Evolutionary conservation across 2,113 vertebrate genomes (phyloP).

Genomic region (Laticauda laticaudata): DNA sequence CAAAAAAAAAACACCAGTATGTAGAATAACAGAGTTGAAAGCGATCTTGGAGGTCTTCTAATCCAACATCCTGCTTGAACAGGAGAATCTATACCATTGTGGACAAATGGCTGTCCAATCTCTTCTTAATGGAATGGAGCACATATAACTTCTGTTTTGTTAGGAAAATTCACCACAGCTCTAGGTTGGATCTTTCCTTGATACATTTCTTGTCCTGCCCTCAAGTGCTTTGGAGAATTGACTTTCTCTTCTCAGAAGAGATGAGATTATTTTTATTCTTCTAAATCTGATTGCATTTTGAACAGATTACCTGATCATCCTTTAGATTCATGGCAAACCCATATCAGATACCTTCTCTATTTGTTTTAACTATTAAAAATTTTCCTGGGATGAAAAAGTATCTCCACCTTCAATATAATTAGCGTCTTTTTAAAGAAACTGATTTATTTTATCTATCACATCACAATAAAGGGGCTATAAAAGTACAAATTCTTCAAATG

Average conservation of each 20-base stretch:
- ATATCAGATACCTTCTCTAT: neutral
- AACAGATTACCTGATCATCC: neutral
- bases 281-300: neutral
- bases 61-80: neutral
- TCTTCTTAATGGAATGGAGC: neutral
- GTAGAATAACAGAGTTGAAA: neutral
- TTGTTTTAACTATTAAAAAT: neutral
- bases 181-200: neutral
- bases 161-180: neutral
- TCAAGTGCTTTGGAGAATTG: neutral
- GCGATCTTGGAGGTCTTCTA: neutral
- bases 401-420: neutral
- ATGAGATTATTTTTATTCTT: neutral
- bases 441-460: constrained; percentile 29
- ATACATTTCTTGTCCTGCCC: neutral
- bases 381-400: neutral
- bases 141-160: neutral
- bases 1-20: too few relatives aligned
- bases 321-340: neutral
- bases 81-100: neutral
- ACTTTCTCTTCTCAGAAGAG: neutral
- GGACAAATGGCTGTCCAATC: neutral
- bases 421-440: neutral
- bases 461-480: constrained; percentile 59
- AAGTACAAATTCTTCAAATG: constrained; percentile 55